phyloP scores from a whole-genome alignment of 2,113 vertebrate genomes.

The Stomatorhinus ivindoensis region DNA sequence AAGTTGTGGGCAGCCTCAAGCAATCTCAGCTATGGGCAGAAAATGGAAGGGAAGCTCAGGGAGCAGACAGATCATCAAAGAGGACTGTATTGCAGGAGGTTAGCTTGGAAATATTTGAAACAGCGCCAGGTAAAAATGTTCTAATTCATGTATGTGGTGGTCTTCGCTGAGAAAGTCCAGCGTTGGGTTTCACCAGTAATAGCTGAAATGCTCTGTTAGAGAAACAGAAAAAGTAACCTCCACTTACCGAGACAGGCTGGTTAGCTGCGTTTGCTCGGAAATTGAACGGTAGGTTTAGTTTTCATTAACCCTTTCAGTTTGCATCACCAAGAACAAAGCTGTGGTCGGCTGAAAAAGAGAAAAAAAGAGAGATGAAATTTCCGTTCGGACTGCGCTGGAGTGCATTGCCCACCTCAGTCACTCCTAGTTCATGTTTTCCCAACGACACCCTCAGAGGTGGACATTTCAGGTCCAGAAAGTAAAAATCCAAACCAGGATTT shows the following conservation, averaged over 20 bases:
- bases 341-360: neutral
- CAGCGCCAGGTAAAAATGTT: neutral
- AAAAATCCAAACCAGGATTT: too few relatives aligned
- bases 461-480: too few relatives aligned
- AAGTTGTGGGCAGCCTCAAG: neutral
- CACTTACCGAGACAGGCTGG: neutral
- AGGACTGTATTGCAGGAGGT: neutral
- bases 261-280: neutral
- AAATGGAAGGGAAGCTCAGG: neutral
- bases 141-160: neutral
- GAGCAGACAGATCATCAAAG: neutral
- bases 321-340: conserved; percentile 10
- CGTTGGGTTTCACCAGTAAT: conserved; percentile 9
- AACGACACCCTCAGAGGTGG: neutral
- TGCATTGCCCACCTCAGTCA: neutral
- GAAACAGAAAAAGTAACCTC: neutral
- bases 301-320: conserved; percentile 26
- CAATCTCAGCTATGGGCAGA: neutral
- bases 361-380: neutral
- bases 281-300: conserved; percentile 16
- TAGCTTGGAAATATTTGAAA: neutral
- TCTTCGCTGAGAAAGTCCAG: conserved; percentile 3
- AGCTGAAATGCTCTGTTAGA: neutral
- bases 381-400: neutral
- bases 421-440: neutral